phyloP scores from a whole-genome alignment of 35 echinoderm and acorn worm genomes.

The Lytechinus variegatus region DNA sequence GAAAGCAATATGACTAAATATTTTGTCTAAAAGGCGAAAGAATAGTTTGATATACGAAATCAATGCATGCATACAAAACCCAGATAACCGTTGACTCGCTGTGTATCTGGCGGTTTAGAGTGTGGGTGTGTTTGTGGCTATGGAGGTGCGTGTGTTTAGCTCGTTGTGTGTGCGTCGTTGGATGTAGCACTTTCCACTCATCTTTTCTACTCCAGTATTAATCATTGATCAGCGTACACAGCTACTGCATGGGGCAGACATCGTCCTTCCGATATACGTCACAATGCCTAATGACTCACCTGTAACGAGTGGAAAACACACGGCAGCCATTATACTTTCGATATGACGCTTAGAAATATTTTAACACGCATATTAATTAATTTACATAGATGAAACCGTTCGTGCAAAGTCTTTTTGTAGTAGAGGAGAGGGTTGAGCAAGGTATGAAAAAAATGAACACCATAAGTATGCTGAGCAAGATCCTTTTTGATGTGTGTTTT shows the following conservation, averaged over 20 bases:
- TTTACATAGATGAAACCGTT: neutral
- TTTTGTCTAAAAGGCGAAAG: neutral
- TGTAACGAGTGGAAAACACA: neutral
- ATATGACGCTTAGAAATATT: neutral
- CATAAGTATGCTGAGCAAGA: neutral
- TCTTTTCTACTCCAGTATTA: neutral
- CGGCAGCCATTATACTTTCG: neutral
- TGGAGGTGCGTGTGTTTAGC: neutral
- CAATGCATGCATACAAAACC: slow-evolving; percentile 18
- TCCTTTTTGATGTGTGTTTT: neutral
- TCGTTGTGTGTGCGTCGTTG: neutral
- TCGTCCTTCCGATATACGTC: neutral
- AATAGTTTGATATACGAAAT: neutral
- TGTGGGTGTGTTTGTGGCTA: neutral
- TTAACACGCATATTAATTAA: neutral
- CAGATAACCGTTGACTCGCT: neutral
- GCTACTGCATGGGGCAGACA: neutral
- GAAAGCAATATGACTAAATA: neutral
- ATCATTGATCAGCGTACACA: neutral
- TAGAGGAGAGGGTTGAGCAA: neutral
- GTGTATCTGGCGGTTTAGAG: neutral
- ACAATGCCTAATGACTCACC: neutral
- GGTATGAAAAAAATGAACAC: neutral
- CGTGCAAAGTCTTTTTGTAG: neutral
- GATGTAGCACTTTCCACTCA: neutral